phyloP scores from a whole-genome alignment of 2,888 invertebrate species.

The Diplolepis rosae region DNA sequence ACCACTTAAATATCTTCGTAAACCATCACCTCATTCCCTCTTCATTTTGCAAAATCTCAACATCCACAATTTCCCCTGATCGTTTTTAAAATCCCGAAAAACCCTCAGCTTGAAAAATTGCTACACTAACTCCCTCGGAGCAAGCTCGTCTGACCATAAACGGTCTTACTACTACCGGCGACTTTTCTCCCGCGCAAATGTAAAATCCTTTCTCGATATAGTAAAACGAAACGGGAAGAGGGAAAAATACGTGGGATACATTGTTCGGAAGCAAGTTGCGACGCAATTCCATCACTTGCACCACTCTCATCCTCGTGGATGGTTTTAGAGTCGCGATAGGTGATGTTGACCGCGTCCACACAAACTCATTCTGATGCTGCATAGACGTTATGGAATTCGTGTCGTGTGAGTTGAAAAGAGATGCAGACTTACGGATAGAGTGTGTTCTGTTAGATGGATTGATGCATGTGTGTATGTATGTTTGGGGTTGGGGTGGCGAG shows the following conservation, averaged over 20 bases:
- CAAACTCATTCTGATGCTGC: slow-evolving; percentile 20
- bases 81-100: slow-evolving; percentile 26
- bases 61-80: slow-evolving; percentile 25
- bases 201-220: slow-evolving; percentile 24
- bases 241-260: slow-evolving; percentile 19
- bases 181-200: slow-evolving; percentile 28
- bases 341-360: slow-evolving; percentile 23
- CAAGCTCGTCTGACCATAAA: slow-evolving; percentile 29
- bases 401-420: slow-evolving; percentile 9
- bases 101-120: slow-evolving; percentile 24
- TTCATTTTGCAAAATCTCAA: slow-evolving; percentile 6
- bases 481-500: slow-evolving; percentile 15
- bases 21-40: slow-evolving; percentile 12
- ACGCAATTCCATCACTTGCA: slow-evolving; percentile 36
- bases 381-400: not conserved
- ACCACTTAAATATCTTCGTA: too few species aligned
- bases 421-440: not conserved
- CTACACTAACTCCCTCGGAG: slow-evolving; percentile 16
- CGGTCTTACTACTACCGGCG: slow-evolving; percentile 28
- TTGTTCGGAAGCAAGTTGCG: slow-evolving; percentile 30
- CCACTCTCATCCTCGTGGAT: slow-evolving; percentile 27
- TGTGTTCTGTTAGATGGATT: too few species aligned
- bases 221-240: not conserved
- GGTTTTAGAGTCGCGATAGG: slow-evolving; percentile 30
- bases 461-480: too few species aligned